Evolutionary conservation across 2,888 invertebrate species (phyloP).

Genomic region (Anorthoa munda): DNA sequence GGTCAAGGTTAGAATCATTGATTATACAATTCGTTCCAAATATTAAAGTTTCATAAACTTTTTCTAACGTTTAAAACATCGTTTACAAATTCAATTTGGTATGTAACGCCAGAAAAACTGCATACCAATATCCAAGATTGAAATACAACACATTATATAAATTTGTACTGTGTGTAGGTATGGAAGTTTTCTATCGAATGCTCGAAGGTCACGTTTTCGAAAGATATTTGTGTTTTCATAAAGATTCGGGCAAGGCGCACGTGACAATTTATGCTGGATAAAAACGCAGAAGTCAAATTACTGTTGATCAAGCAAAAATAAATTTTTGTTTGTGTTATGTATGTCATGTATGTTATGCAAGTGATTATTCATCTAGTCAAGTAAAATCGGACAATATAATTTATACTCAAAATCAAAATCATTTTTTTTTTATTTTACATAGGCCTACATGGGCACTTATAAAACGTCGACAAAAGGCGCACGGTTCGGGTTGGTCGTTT

Average conservation of each 20-base stretch:
- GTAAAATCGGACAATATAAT: too few relatives aligned
- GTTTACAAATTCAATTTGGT: conserved; percentile 6
- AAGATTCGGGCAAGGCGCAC: conserved; percentile 46
- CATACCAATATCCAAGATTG: conserved; percentile 14
- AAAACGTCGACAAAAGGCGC: too few relatives aligned
- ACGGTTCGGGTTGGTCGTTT: too few relatives aligned
- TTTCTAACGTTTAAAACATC: conserved; percentile 25
- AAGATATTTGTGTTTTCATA: conserved; percentile 28
- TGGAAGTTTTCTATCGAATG: background rate
- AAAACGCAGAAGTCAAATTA: conserved; percentile 38
- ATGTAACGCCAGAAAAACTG: conserved; percentile 7
- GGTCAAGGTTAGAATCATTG: conserved; percentile 19
- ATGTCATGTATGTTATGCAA: too few relatives aligned
- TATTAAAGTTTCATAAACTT: conserved; percentile 29
- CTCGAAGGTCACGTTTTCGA: conserved; percentile 51
- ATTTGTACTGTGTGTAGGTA: background rate
- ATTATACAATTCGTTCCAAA: conserved; percentile 13
- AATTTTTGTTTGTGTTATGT: background rate
- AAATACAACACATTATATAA: conserved; percentile 27
- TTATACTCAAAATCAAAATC: too few relatives aligned
- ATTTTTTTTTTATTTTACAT: too few relatives aligned
- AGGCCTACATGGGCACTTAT: too few relatives aligned
- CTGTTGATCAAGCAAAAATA: background rate
- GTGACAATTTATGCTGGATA: background rate
- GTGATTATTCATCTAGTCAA: too few relatives aligned